phyloP scores from a whole-genome alignment of 2,888 invertebrate genomes.

The Cynaeus angustus region DNA sequence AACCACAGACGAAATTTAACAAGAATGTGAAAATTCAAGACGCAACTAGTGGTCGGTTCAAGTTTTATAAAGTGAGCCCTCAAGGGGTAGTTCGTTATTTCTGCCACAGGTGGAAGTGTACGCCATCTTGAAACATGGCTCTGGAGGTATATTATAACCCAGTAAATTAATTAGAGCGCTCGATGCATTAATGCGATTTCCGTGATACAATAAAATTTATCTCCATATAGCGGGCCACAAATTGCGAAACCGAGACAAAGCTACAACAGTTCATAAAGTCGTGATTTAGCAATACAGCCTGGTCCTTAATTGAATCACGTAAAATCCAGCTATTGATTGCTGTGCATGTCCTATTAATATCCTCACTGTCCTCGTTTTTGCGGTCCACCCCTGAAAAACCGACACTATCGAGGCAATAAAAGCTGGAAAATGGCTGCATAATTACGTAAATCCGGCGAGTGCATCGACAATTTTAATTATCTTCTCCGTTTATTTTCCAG shows the following conservation, averaged over 20 bases:
- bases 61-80: not conserved
- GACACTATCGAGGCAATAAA: slow-evolving; percentile 37
- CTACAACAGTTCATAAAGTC: slow-evolving; percentile 6
- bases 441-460: slow-evolving; percentile 38
- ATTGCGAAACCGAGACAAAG: slow-evolving; percentile 1
- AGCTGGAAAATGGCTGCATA: slow-evolving; percentile 34
- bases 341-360: slow-evolving; percentile 21
- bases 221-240: slow-evolving; percentile 1
- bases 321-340: slow-evolving; percentile 23
- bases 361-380: not conserved
- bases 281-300: slow-evolving; percentile 8
- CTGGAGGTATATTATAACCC: not conserved
- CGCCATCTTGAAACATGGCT: slow-evolving; percentile 2
- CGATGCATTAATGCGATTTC: not conserved
- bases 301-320: slow-evolving; percentile 28
- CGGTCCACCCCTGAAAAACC: not conserved
- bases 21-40: too few relatives aligned
- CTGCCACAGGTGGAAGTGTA: too few relatives aligned
- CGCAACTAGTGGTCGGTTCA: not conserved
- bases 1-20: too few relatives aligned
- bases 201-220: slow-evolving; percentile 4
- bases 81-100: too few relatives aligned
- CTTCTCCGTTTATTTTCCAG: slow-evolving; percentile 13
- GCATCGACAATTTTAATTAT: slow-evolving; percentile 37
- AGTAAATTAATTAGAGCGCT: slow-evolving; percentile 2